phyloP scores from a whole-genome alignment of 2,113 vertebrate genomes.

The Hippocampus guttulatus region DNA sequence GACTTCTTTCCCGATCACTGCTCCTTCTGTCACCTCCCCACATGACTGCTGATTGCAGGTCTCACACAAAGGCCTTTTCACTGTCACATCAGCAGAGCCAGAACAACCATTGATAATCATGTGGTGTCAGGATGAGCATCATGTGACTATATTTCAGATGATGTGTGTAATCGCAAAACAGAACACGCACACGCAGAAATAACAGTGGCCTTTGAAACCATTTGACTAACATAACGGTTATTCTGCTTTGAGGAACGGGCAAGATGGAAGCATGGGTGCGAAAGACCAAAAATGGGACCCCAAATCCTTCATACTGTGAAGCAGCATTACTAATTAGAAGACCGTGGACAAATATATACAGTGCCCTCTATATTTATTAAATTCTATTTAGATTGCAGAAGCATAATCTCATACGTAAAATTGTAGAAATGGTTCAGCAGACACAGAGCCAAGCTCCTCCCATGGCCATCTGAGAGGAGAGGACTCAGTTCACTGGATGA shows the following conservation, averaged over 20 bases:
- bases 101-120: background rate
- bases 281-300: too few species aligned
- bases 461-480: too few species aligned
- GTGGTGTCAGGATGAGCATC: background rate
- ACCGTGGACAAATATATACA: background rate
- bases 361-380: too few species aligned
- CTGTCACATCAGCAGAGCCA: constrained; percentile 1
- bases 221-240: background rate
- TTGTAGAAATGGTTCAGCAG: too few species aligned
- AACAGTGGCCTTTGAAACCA: background rate
- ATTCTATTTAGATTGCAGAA: too few species aligned
- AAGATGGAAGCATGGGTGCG: too few species aligned
- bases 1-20: background rate
- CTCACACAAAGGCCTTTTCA: background rate
- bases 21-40: background rate
- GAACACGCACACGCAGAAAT: background rate
- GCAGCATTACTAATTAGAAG: background rate
- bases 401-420: too few species aligned
- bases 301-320: background rate
- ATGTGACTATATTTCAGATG: background rate
- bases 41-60: background rate
- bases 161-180: background rate
- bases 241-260: background rate
- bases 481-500: too few species aligned
- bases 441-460: too few species aligned